Conservation (phyloP, 2,888 invertebrate genomes). For the Acronicta leporina region DNA sequence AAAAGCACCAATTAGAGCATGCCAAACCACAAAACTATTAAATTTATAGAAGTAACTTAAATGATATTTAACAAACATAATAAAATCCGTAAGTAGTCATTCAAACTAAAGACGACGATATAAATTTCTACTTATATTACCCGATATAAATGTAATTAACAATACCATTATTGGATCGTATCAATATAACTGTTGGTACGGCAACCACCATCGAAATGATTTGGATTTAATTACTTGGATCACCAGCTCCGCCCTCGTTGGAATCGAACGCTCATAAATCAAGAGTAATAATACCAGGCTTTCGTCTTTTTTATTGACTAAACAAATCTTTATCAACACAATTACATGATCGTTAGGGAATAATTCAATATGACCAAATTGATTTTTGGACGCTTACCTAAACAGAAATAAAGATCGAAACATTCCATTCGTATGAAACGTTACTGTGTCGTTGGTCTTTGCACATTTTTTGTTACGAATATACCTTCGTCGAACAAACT, state of each 20-base stretch:
- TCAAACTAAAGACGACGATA: slow-evolving; percentile 65
- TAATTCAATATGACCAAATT: slow-evolving; percentile 74
- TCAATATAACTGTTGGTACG: slow-evolving; percentile 75
- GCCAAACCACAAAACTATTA: slow-evolving; percentile 60
- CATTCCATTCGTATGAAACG: neutral
- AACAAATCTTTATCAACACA: slow-evolving; percentile 85
- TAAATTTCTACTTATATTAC: slow-evolving; percentile 66
- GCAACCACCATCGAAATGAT: slow-evolving; percentile 76
- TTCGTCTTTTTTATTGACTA: slow-evolving; percentile 76
- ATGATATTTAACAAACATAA: slow-evolving; percentile 65
- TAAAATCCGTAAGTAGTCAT: slow-evolving; percentile 66
- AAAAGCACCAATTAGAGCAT: slow-evolving; percentile 71
- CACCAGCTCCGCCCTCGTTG: slow-evolving; percentile 77
- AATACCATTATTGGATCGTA: slow-evolving; percentile 74
- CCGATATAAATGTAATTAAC: slow-evolving; percentile 74
- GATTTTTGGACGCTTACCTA: slow-evolving; percentile 59
- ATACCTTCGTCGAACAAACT: too few relatives aligned
- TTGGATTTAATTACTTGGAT: slow-evolving; percentile 83
- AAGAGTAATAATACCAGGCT: slow-evolving; percentile 78
- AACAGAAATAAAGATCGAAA: slow-evolving; percentile 18
- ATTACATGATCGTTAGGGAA: slow-evolving; percentile 84
- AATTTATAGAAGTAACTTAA: slow-evolving; percentile 64
- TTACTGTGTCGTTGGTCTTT: neutral
- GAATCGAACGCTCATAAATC: slow-evolving; percentile 79
- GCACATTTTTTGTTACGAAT: too few relatives aligned